These are phyloP conservation scores for Pseudochirops corinnae DNA, from an alignment of 2,797 vertebrate genomes.

Conservation along the genomic window DNA sequence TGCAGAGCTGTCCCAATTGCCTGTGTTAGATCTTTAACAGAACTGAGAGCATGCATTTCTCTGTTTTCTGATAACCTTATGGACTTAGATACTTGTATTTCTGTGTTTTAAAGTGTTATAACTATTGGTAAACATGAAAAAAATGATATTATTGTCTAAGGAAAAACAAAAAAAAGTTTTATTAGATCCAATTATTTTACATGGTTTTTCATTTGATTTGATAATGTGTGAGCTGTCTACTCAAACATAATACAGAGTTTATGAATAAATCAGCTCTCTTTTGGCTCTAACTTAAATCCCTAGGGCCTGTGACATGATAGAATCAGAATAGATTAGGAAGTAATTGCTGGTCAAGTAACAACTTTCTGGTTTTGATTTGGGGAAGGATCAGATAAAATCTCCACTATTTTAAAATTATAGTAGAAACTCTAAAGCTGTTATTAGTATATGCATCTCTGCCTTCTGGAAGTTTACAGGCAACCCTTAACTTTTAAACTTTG, in stretches of 20 bases:
- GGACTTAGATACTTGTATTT: constrained; percentile 79
- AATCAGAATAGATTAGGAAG: background rate
- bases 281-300: constrained; percentile 70
- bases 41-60: constrained; percentile 79
- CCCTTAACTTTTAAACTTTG: background rate
- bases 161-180: constrained; percentile 78
- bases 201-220: constrained; percentile 81
- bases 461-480: background rate
- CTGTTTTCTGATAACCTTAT: constrained; percentile 78
- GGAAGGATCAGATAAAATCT: background rate
- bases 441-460: background rate
- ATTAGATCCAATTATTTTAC: constrained; percentile 78
- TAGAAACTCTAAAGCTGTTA: background rate
- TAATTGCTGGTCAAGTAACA: background rate
- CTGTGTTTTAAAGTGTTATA: constrained; percentile 79
- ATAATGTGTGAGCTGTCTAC: constrained; percentile 74
- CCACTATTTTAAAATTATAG: background rate
- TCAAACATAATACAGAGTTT: constrained; percentile 77
- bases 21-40: constrained; percentile 76
- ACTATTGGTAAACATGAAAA: constrained; percentile 72
- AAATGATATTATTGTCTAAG: constrained; percentile 78
- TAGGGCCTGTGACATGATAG: constrained; percentile 57
- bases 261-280: constrained; percentile 75
- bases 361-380: background rate
- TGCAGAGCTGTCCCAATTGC: constrained; percentile 75